Conservation (phyloP, 1,140 invertebrate genomes). For the Carposina sasakii region DNA sequence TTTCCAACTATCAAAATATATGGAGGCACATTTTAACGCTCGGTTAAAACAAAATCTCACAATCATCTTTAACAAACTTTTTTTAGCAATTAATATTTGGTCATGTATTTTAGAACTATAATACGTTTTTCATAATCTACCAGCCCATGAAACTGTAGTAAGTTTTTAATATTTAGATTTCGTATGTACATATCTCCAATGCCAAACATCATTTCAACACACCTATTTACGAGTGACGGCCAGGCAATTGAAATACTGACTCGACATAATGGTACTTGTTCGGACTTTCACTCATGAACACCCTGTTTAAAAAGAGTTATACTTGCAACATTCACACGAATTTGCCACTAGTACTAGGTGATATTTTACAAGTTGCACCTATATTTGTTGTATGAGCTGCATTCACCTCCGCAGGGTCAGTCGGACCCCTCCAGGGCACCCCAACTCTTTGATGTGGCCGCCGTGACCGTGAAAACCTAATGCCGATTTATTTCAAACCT, state of each 20-base stretch:
- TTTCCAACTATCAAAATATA: too few relatives aligned
- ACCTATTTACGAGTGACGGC: neutral
- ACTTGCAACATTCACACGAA: neutral
- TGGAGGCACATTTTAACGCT: too few relatives aligned
- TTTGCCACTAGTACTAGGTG: too few relatives aligned
- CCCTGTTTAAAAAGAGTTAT: neutral
- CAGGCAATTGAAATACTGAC: neutral
- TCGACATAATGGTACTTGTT: neutral
- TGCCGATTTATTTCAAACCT: slow-evolving; percentile 53
- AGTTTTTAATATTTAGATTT: neutral
- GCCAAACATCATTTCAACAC: neutral
- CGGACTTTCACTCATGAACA: neutral
- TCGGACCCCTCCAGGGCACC: slow-evolving; percentile 20
- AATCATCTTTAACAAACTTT: too few relatives aligned
- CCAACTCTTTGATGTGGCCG: slow-evolving; percentile 66
- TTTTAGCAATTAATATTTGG: too few relatives aligned
- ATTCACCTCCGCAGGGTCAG: slow-evolving; percentile 31
- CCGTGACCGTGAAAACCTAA: slow-evolving; percentile 57
- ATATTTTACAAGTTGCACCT: slow-evolving; percentile 11
- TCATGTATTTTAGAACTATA: too few relatives aligned
- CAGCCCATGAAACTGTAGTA: too few relatives aligned
- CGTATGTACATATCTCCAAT: too few relatives aligned
- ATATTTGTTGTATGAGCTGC: slow-evolving; percentile 14
- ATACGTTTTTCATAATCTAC: neutral
- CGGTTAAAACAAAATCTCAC: too few relatives aligned